A percentile compares a stretch with the other conserved stretches of the same genome.
phyloP scores from a whole-genome alignment of 1,140 invertebrate species.

The Sycobia sp. region DNA sequence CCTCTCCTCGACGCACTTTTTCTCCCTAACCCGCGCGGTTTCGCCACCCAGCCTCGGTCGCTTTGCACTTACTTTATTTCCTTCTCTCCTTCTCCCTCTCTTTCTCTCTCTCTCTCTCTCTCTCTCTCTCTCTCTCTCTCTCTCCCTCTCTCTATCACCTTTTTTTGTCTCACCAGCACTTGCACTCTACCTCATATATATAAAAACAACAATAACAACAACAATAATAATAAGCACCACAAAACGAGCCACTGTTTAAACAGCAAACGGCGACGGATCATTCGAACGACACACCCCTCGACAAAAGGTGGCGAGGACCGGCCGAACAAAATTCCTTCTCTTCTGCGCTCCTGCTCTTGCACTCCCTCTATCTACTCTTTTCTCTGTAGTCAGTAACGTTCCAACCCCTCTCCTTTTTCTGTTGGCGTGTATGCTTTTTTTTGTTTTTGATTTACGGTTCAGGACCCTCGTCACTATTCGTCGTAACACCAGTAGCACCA shows the following conservation, averaged over 20 bases:
- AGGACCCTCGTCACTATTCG: background rate
- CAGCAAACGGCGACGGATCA: background rate
- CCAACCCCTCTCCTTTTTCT: background rate
- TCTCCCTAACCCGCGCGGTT: slow-evolving; percentile 19
- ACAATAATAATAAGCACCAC: no score
- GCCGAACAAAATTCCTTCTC: background rate
- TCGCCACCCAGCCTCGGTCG: no score
- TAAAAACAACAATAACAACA: no score
- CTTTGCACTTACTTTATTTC: no score
- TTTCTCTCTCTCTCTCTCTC: slow-evolving; percentile 2
- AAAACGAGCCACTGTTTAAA: no score
- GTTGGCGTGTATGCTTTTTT: background rate
- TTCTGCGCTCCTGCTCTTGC: background rate
- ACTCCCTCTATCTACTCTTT: background rate
- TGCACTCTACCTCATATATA: no score
- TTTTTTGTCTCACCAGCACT: background rate
- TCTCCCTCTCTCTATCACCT: background rate
- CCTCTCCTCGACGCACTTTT: background rate
- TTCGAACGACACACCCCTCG: slow-evolving; percentile 22
- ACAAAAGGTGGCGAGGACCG: background rate
- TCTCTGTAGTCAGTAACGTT: no score
- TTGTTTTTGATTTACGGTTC: slow-evolving; percentile 4
- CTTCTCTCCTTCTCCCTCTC: background rate
- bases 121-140: slow-evolving; percentile 9
- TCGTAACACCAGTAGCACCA: no score